Conservation (phyloP, 2,113 vertebrate genomes). For the Dipodomys spectabilis region DNA sequence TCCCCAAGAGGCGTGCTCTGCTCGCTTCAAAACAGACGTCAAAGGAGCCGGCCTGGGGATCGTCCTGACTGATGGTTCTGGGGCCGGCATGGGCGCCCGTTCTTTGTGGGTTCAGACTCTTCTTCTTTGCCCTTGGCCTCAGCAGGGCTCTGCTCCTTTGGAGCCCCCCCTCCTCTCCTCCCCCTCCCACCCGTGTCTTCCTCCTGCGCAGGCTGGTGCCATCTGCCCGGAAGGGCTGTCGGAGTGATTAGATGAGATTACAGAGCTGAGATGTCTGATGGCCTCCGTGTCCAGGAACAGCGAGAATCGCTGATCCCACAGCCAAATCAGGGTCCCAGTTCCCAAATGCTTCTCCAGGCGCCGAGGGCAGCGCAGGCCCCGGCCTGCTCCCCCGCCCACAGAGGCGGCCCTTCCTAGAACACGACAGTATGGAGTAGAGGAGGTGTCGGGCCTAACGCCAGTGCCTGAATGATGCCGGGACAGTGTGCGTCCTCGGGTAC, state of each 20-base stretch:
- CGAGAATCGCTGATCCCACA: fast-evolving
- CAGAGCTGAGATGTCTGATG: fast-evolving
- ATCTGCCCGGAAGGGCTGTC: not conserved
- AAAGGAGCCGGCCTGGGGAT: not conserved
- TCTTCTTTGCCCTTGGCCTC: not conserved
- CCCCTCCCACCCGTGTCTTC: fast-evolving
- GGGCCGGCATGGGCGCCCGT: fast-evolving
- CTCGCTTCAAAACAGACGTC: no score
- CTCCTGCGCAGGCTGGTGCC: not conserved
- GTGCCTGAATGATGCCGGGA: fast-evolving
- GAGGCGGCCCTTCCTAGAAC: fast-evolving
- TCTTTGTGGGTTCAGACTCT: not conserved
- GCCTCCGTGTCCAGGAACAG: fast-evolving
- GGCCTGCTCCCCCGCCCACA: not conserved
- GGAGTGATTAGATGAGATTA: not conserved
- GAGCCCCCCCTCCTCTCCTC: not conserved
- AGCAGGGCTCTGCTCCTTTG: fast-evolving
- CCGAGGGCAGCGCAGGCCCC: fast-evolving
- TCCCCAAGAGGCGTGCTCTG: constrained; percentile 18
- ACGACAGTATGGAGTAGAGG: fast-evolving
- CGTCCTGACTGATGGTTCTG: fast-evolving
- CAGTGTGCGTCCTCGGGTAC: fast-evolving
- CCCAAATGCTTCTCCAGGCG: not conserved
- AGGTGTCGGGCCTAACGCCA: fast-evolving
- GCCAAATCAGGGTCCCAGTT: fast-evolving